A percentile compares a stretch with the other conserved stretches of the same genome.
These are phyloP conservation scores for Cygnus olor DNA, from an alignment of 2,797 vertebrate genomes.

Conservation along the genomic window DNA sequence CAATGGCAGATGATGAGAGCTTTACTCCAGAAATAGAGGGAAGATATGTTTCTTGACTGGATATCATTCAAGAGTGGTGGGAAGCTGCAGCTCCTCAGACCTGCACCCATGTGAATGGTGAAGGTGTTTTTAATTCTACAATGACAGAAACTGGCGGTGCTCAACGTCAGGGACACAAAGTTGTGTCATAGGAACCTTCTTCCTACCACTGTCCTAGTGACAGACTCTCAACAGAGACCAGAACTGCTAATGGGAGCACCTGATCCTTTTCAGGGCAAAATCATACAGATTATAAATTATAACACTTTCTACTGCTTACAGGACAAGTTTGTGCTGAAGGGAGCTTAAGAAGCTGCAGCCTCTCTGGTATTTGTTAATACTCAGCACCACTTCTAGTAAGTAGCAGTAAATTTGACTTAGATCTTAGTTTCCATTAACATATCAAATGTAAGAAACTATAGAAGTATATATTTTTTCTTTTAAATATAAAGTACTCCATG, in stretches of 20 bases:
- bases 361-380: background rate
- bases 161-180: background rate
- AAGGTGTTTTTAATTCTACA: background rate
- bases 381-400: background rate
- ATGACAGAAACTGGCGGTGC: background rate
- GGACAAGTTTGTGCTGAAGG: background rate
- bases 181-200: rapidly evolving
- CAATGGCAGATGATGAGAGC: rapidly evolving
- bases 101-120: no score
- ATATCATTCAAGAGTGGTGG: background rate
- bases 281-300: background rate
- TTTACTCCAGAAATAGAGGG: background rate
- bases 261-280: background rate
- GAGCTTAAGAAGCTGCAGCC: background rate
- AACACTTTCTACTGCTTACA: background rate
- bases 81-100: background rate
- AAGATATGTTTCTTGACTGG: background rate
- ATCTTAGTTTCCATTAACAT: background rate
- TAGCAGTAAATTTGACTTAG: background rate
- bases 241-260: background rate
- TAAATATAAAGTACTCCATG: background rate
- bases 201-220: rapidly evolving
- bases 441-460: background rate
- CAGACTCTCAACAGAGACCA: background rate
- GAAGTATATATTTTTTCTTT: background rate